Evolutionary conservation across 64 coral and sea anemone species (phyloP).

Genomic region (Dendronephthya gigantea): DNA sequence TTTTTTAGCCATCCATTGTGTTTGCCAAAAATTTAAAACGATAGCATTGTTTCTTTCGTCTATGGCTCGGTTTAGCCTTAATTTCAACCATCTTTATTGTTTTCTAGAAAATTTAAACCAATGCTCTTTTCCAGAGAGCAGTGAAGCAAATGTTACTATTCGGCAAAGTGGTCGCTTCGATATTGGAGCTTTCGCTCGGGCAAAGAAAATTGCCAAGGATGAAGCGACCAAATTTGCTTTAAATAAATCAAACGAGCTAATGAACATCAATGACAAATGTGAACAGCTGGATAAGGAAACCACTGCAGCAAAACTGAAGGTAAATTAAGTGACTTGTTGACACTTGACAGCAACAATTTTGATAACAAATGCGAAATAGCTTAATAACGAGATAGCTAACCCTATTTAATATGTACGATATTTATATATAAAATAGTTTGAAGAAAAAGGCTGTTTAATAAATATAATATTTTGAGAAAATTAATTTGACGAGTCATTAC

Average conservation of each 20-base stretch:
- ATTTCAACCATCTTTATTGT: constrained; percentile 36
- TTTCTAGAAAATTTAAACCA: constrained; percentile 55
- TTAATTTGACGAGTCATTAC: too few relatives aligned
- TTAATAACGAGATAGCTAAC: neutral
- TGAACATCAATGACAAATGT: constrained; percentile 36
- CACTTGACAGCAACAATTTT: neutral
- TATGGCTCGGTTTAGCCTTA: constrained; percentile 28
- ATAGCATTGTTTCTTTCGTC: constrained; percentile 46
- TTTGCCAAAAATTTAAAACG: constrained; percentile 52
- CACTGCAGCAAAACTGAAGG: constrained; percentile 47
- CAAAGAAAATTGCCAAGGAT: constrained; percentile 39
- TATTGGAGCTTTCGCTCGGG: constrained; percentile 55
- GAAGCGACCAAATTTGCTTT: constrained; percentile 17
- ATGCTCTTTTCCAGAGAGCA: constrained; percentile 33
- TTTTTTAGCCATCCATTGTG: constrained; percentile 36
- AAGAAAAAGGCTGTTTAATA: neutral
- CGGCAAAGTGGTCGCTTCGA: constrained; percentile 24
- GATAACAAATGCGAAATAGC: neutral
- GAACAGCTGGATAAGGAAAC: constrained; percentile 47
- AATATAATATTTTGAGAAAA: neutral
- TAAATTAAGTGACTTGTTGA: neutral
- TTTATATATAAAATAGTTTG: neutral
- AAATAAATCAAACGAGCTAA: constrained; percentile 39
- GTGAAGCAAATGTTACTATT: constrained; percentile 6
- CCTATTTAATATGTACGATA: neutral